Conservation (phyloP, 1,140 invertebrate species). For the Varroa destructor region DNA sequence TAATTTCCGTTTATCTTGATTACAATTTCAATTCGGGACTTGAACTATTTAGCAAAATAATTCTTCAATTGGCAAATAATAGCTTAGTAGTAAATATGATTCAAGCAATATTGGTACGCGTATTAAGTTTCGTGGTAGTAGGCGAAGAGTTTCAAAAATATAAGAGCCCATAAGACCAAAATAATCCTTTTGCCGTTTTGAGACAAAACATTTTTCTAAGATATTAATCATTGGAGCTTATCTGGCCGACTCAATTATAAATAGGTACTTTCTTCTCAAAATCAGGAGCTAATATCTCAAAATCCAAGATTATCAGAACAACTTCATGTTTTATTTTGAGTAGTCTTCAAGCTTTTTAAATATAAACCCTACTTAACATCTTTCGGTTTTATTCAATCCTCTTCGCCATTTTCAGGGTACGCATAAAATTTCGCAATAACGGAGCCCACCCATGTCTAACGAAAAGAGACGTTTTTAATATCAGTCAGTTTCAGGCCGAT, state of each 20-base stretch:
- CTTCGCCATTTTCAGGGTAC: neutral
- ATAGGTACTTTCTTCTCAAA: neutral
- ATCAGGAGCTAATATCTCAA: neutral
- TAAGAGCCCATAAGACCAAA: neutral
- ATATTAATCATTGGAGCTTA: neutral
- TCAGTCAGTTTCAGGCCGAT: neutral
- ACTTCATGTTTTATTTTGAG: neutral
- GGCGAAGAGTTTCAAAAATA: neutral
- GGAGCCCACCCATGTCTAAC: neutral
- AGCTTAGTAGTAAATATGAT: too few relatives aligned
- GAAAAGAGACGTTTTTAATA: neutral
- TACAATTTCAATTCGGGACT: too few relatives aligned
- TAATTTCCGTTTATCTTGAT: too few relatives aligned
- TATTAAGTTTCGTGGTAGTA: neutral
- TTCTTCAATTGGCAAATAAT: too few relatives aligned
- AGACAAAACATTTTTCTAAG: neutral
- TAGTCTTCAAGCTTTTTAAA: neutral
- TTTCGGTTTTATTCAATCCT: too few relatives aligned
- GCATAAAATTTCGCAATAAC: neutral
- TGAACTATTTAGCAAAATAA: too few relatives aligned
- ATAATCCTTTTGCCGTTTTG: neutral
- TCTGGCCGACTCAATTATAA: neutral
- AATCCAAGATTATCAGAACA: neutral
- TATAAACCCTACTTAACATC: neutral
- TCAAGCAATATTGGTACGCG: too few relatives aligned